Conservation (phyloP, 1,140 invertebrate genomes). For the Cotesia chilonis region DNA sequence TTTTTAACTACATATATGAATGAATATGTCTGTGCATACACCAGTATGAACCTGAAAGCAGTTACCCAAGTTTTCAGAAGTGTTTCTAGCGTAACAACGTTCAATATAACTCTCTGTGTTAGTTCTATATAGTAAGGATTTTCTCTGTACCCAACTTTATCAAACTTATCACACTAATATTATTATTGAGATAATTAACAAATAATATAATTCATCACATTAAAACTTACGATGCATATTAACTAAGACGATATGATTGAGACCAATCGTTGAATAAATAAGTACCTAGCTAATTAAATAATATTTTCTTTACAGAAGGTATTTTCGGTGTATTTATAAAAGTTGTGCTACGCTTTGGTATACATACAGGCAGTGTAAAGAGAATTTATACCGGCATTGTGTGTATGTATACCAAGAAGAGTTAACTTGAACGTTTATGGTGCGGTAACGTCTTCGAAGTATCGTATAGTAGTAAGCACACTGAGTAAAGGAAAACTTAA, state of each 20-base stretch:
- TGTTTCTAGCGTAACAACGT: constrained; percentile 5
- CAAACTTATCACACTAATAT: no score
- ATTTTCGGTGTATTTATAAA: no score
- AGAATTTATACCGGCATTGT: neutral
- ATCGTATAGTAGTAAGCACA: constrained; percentile 5
- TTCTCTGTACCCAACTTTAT: no score
- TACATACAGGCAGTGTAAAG: neutral
- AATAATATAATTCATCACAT: no score
- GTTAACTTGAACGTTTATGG: constrained; percentile 29
- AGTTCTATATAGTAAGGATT: constrained; percentile 3
- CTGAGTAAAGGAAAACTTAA: constrained; percentile 26
- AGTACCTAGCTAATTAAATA: no score
- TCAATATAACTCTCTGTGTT: neutral
- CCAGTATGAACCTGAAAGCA: constrained; percentile 19
- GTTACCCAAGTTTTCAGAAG: constrained; percentile 23
- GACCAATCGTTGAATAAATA: no score
- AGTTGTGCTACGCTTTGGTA: neutral
- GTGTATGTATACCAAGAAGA: constrained; percentile 8
- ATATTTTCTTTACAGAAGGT: no score
- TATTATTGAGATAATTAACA: no score
- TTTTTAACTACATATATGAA: no score
- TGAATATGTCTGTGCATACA: no score
- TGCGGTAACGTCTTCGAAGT: constrained; percentile 18
- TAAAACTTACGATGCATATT: no score
- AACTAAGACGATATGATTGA: no score